Evolutionary conservation across 2,888 invertebrate genomes (phyloP), one percentile per base, ranked within the genome.

Genomic region (Trisateles emortualis): DNA sequence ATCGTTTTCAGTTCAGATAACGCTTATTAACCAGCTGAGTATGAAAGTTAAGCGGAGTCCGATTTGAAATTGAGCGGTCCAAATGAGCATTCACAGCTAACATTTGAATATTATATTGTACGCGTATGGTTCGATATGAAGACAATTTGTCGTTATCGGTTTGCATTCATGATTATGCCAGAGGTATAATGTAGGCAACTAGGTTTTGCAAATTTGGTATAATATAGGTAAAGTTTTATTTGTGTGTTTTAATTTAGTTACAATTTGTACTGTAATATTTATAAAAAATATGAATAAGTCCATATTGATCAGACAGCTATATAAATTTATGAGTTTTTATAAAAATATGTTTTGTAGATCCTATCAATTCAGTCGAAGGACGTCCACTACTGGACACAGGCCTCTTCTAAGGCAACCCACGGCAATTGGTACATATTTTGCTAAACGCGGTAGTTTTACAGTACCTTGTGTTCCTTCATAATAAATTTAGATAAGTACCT

Each of bases 1-100:
- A 66, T 64, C 66, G 61, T 57, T 70, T 67, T 68, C 26, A 71
- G 68, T 66, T 59, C 68, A 65, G 74, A 75, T 73, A 72, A 74
- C 68, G 63, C 64, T 73, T 72, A 72, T 73, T 71, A 71, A 66
- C 63, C 52, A 66, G 59, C 58, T 68, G 61, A 58, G 56, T 58
- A 57, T 29, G 46, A 54, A 59, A 55, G 22, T 63, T 58, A 65
- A 72, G 64, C 64, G 58, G 61, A 70, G 70, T 76, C 67, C 68
- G 68, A 72, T 70, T 59, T 59, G 52, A 64, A 70, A 76, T 74
- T 66, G 62, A 62, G 55, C 72, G 42, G n/a, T 36, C 47, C 40
- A 74, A 71, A 61, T 71, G 74, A 71, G 52, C 74, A 64, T 58
- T 60, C 41, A 59, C 51, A 62, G 64, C 72, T 57, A 71, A 71